Base-by-base conservation (phyloP, 2,888 invertebrate species). In the Melangyna quadrimaculata region DNA sequence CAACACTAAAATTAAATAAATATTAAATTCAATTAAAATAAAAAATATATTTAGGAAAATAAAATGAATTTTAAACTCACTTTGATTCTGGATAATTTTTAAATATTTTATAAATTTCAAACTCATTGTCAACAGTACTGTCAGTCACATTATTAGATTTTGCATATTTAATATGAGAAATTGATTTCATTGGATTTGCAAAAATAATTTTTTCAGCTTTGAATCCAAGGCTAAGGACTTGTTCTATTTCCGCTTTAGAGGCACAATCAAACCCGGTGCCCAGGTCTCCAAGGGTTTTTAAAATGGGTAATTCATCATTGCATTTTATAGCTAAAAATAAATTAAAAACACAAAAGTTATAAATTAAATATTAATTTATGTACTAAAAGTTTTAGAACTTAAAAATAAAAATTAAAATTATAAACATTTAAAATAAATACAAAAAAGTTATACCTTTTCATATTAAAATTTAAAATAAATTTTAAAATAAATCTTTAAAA, bases 221-320 rank as follows among this genome's bases (percentile, higher is more conserved):
- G 1, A 91, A 90, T 37, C 88, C 89, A 6, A 88, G 87, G 6
- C 89, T 88, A 91, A 88, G 97, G 8, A 91, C 88, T 89, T 91
- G 57, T 90, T 96, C 95, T 87, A 99, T 97, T 93, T 99, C 99
- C 77, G 93, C 94, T 93, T 98, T 98, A 87, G 98, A 98, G 67
- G 99, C 99, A 93, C 99, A 99, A 93, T 99, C 99, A 93, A 99
- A 99, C 87, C 97, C 96, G 48, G 96, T 94, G 61, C 99, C 99
- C 88, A 98, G 94, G 27, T 96, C 95, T 24, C 97, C 97, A 89
- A 99, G 93, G 7, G 97, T 95, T 91, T 96, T 95, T 88, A 99
- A 93, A 81, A 99, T 94, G 87, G 95, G 93, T 74, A 95, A 94
- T 91, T 96, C 96, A 90, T 98, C 97, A 93, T 99, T 99, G 93